Base-by-base conservation (phyloP, 2,113 vertebrate genomes). In the Conger conger region DNA sequence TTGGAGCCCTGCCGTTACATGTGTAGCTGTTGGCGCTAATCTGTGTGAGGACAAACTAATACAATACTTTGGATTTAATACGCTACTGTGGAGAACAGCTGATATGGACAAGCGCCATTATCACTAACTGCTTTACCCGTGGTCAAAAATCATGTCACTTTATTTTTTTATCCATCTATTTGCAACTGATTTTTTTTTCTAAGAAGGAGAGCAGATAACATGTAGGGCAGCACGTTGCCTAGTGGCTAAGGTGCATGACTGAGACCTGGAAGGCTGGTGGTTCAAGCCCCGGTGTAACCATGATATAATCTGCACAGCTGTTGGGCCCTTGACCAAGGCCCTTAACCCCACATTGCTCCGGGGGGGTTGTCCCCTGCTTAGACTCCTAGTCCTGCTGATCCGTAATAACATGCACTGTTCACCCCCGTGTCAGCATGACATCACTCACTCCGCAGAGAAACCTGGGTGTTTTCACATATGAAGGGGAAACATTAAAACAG, bases 401-500 rank as follows among this genome's bases (percentile, higher is more conserved):
- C n/a, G n/a, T n/a, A n/a, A n/a, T n/a, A n/a, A n/a, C n/a, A 16
- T 23, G 57, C 23, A 15, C 40, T 27, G 11, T 68, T 73, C 33
- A 33, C 17, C 42, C 45, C 36, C 11, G 27, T 9, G 17, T 15
- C 45, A 33, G 37, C 13, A 37, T 77, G 68, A 83, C 82, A 33
- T 76, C 57, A 68, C 17, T 53, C 13, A 68, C 1, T 63, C 81
- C 38, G 35, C 57, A 40, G 57, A 82, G 57, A 82, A 82, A 18
- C 35, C 57, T 82, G 63, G 37, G 77, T 38, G 83, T n/a, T 82
- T 79, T n/a, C n/a, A 45, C 81, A 63, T 50, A 30, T 76, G 15
- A 35, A 85, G 30, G 86, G 86, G 84, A 89, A 88, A 89, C 85
- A 78, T 78, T 30, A 35, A n/a, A 88, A 37, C 50, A 73, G 54